Percentiles rank a stretch among this genome's conserved stretches.
Evolutionary conservation across 2,113 vertebrate genomes (phyloP).

Genomic region (Silurus glanis): DNA sequence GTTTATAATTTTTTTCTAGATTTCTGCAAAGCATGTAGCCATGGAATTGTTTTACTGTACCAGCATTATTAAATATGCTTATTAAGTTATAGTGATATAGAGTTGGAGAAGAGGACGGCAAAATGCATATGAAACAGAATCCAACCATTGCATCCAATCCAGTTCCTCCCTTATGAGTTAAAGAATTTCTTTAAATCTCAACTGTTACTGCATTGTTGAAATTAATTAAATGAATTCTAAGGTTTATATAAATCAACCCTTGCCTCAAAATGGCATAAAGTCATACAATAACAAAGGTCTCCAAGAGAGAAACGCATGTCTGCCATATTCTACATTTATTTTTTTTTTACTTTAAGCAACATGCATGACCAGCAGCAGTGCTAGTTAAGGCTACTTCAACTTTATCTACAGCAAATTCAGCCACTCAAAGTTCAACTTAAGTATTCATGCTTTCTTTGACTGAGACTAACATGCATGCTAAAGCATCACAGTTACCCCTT

Average conservation of each 20-base stretch:
- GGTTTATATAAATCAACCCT: conserved; percentile 28
- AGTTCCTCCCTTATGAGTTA: background rate
- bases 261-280: conserved; percentile 41
- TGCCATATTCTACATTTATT: conserved; percentile 31
- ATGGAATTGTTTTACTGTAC: background rate
- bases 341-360: conserved; percentile 31
- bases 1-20: background rate
- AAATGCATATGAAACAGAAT: conserved; percentile 23
- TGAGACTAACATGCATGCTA: conserved; percentile 34
- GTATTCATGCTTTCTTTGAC: conserved; percentile 38
- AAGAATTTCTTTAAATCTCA: conserved; percentile 13
- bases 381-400: conserved; percentile 47
- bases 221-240: conserved; percentile 22
- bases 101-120: background rate
- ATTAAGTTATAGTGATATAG: conserved; percentile 7
- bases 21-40: background rate
- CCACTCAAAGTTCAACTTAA: background rate
- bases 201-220: conserved; percentile 13
- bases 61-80: background rate
- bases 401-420: conserved; percentile 36
- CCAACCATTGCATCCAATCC: conserved; percentile 1
- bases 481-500: conserved; percentile 39
- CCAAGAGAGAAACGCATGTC: background rate
- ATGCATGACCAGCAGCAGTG: conserved; percentile 45
- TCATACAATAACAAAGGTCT: conserved; percentile 37